A percentile compares a stretch with the other conserved stretches of the same genome.
Conservation (phyloP, 2,797 vertebrate genomes). For the Esox masquinongy region DNA sequence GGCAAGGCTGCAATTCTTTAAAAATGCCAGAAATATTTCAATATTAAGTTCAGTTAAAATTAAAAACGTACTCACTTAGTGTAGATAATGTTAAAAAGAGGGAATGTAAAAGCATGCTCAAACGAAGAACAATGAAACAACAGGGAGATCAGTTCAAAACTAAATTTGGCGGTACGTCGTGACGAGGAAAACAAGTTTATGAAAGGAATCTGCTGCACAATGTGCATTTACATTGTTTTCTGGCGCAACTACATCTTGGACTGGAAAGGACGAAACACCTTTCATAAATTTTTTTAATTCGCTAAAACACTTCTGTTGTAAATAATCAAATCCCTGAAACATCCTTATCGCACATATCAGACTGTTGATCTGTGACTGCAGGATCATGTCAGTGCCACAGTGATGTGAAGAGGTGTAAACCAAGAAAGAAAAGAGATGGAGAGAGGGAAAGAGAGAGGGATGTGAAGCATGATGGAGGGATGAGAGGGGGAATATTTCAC, state of each 20-base stretch:
- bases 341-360: too few relatives aligned
- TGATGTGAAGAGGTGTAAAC: too few relatives aligned
- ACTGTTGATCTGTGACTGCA: too few relatives aligned
- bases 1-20: too few relatives aligned
- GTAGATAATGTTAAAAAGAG: too few relatives aligned
- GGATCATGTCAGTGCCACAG: neutral
- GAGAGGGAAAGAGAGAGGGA: conserved; percentile 45
- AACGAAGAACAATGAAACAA: neutral
- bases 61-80: too few relatives aligned
- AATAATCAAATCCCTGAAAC: neutral
- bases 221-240: neutral
- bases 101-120: neutral
- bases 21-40: too few relatives aligned
- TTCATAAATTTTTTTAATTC: neutral
- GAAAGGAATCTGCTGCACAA: neutral
- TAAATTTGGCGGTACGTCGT: too few relatives aligned
- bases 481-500: conserved; percentile 95
- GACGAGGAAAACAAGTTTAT: neutral
- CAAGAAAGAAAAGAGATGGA: neutral
- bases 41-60: too few relatives aligned
- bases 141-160: neutral
- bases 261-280: neutral
- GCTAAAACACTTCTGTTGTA: neutral
- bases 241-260: neutral
- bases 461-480: conserved; percentile 87